phyloP scores from a whole-genome alignment of 2,888 invertebrate genomes.

The Phytoseiulus persimilis region DNA sequence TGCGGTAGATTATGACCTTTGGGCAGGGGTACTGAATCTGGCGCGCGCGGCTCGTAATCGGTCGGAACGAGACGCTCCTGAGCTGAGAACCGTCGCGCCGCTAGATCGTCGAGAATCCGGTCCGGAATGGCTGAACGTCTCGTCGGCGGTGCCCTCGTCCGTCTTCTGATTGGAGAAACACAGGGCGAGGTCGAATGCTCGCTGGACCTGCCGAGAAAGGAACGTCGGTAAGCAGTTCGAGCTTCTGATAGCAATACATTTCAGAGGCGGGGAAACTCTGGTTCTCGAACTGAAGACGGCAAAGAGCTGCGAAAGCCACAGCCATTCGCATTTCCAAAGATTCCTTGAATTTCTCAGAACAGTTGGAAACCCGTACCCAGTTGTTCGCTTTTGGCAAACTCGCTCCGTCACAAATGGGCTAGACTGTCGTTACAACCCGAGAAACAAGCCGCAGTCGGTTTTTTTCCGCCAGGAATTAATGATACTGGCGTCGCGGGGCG shows the following conservation, averaged over 20 bases:
- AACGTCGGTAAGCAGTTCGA: not conserved
- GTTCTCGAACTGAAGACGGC: too few species aligned
- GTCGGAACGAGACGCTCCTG: constrained; percentile 21
- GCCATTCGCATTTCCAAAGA: too few species aligned
- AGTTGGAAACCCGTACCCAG: not conserved
- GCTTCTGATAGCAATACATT: not conserved
- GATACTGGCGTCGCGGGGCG: not conserved
- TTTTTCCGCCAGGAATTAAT: not conserved
- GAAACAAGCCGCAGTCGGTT: not conserved
- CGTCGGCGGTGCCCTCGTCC: constrained; percentile 47
- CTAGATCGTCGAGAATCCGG: constrained; percentile 69
- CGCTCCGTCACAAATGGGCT: not conserved
- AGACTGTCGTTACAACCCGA: not conserved
- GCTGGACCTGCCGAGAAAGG: constrained; percentile 29
- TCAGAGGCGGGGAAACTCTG: too few species aligned
- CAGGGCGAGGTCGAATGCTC: not conserved
- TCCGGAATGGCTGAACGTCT: constrained; percentile 57
- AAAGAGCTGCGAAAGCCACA: too few species aligned
- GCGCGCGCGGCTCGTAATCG: constrained; percentile 40
- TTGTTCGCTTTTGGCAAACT: not conserved
- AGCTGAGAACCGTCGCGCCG: constrained; percentile 59
- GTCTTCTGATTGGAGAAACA: not conserved
- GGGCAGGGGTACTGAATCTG: constrained; percentile 11
- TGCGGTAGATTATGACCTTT: constrained; percentile 34
- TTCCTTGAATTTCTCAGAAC: too few species aligned